phyloP scores from a whole-genome alignment of 35 echinoderm and acorn worm genomes.

The Amphiura filiformis region DNA sequence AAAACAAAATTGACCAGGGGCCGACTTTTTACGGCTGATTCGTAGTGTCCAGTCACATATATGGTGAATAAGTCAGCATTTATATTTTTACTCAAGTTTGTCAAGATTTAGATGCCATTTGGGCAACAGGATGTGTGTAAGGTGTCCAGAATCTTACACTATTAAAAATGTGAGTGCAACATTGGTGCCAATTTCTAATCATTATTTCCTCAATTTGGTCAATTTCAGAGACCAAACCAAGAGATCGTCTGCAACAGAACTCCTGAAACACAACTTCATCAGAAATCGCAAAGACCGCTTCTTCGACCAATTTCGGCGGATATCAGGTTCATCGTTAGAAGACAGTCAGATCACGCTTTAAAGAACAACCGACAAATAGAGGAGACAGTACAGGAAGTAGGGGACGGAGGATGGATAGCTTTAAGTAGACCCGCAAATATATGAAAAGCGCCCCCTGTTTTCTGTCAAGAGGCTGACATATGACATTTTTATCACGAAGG shows the following conservation, averaged over 20 bases:
- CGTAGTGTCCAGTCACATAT: too few species aligned
- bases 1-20: too few species aligned
- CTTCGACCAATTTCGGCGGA: constrained; percentile 24
- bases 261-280: constrained; percentile 76
- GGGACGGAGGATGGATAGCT: constrained; percentile 17
- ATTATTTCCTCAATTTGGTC: too few species aligned
- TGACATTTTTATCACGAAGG: too few species aligned
- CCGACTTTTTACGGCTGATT: too few species aligned
- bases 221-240: constrained; percentile 70
- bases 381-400: constrained; percentile 19
- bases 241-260: constrained; percentile 64
- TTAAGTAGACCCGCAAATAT: background rate
- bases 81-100: too few species aligned
- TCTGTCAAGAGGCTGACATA: background rate
- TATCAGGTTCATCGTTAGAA: constrained; percentile 72
- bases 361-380: constrained; percentile 68
- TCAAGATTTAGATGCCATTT: too few species aligned
- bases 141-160: too few species aligned
- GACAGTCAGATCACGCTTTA: constrained; percentile 76
- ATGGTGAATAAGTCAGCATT: too few species aligned
- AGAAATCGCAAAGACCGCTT: constrained; percentile 38
- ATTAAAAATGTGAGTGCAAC: too few species aligned
- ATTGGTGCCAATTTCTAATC: too few species aligned
- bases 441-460: background rate
- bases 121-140: too few species aligned